Evolutionary conservation across 2,113 vertebrate genomes (phyloP).

Genomic region (Axis porcinus): DNA sequence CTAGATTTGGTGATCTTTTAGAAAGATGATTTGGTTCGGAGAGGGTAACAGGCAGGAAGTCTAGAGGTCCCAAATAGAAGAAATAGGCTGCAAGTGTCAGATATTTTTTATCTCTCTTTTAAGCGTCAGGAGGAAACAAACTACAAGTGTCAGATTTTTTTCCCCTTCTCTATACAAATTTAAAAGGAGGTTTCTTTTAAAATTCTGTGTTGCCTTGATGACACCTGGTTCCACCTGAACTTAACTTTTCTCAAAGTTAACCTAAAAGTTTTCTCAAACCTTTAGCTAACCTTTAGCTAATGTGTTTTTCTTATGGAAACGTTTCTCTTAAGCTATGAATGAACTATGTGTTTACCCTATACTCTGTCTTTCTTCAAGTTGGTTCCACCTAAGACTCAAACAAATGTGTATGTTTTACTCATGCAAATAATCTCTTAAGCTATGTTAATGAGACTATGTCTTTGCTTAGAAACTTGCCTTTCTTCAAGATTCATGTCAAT

Average conservation of each 20-base stretch:
- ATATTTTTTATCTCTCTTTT: neutral
- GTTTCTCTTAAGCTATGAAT: neutral
- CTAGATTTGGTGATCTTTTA: neutral
- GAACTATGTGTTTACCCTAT: neutral
- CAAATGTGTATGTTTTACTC: neutral
- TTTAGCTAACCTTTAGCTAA: neutral
- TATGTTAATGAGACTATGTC: neutral
- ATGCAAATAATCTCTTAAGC: neutral
- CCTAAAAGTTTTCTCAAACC: neutral
- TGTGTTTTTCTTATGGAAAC: neutral
- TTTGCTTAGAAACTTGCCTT: neutral
- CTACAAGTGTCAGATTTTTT: neutral
- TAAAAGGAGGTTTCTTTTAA: neutral
- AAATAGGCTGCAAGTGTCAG: neutral
- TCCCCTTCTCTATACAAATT: neutral
- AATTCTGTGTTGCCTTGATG: neutral
- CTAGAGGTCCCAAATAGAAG: neutral
- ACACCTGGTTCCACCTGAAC: neutral
- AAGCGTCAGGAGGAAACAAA: neutral
- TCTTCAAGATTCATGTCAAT: neutral
- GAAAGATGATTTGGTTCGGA: neutral
- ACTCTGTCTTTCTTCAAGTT: neutral
- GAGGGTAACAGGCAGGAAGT: neutral
- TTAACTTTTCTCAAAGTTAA: neutral
- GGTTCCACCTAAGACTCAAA: neutral